Evolutionary conservation across 2,797 vertebrate genomes (phyloP).

Genomic region (Pseudochaenichthys georgianus): DNA sequence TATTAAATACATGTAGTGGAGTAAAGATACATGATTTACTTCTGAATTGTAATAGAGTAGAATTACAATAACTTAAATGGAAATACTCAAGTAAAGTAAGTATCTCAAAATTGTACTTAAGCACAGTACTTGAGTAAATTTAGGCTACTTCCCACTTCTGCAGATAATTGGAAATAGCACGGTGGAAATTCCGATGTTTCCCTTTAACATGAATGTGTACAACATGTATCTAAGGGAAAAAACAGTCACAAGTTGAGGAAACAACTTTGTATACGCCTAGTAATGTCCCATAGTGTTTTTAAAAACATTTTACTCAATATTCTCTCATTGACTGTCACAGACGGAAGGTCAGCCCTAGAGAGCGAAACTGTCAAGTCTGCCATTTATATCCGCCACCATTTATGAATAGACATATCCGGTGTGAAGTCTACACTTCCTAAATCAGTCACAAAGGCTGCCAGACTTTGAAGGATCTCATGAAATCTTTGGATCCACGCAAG

Average conservation of each 20-base stretch:
- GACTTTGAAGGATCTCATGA: background rate
- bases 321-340: background rate
- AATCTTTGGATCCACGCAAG: background rate
- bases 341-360: background rate
- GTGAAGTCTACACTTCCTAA: constrained; percentile 39
- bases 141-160: no score
- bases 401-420: background rate
- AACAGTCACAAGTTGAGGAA: background rate
- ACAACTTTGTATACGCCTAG: no score
- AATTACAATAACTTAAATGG: no score
- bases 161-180: no score
- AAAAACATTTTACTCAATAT: no score
- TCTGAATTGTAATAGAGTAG: no score
- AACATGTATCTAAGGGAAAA: background rate
- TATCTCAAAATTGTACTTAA: no score
- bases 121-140: no score
- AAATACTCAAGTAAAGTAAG: no score
- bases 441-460: background rate
- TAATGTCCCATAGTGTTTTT: no score
- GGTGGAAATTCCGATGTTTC: background rate
- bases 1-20: no score
- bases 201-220: background rate
- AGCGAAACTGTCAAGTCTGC: background rate
- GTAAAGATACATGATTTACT: no score
- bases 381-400: constrained; percentile 26